Conservation (phyloP, 1,140 invertebrate species). For the Brachionus rubens region DNA sequence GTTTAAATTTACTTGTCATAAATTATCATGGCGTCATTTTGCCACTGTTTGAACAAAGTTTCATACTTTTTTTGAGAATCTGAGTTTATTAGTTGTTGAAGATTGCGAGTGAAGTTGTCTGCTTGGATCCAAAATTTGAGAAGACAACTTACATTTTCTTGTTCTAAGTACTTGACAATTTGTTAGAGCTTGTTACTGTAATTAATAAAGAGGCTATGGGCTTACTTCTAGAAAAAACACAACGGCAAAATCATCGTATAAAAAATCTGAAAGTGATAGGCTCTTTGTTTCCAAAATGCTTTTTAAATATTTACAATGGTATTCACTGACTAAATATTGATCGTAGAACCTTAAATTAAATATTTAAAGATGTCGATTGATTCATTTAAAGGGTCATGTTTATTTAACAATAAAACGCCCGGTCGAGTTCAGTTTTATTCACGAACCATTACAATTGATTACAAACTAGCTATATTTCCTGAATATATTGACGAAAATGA, state of each 20-base stretch:
- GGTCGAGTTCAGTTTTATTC: too few relatives aligned
- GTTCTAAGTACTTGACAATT: background rate
- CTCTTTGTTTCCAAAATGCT: background rate
- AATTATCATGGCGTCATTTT: slow-evolving; percentile 20
- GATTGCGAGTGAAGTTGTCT: slow-evolving; percentile 14
- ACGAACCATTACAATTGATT: too few relatives aligned
- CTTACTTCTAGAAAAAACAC: slow-evolving; percentile 26
- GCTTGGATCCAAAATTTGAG: slow-evolving; percentile 41
- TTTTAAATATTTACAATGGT: slow-evolving; percentile 30
- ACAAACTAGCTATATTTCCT: too few relatives aligned
- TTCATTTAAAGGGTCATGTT: too few relatives aligned
- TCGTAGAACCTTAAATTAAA: slow-evolving; percentile 15
- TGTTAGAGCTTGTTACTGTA: background rate
- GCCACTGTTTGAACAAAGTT: background rate
- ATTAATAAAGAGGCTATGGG: background rate
- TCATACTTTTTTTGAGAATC: background rate
- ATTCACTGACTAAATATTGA: slow-evolving; percentile 33
- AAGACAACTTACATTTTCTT: slow-evolving; percentile 22
- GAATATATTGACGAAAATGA: too few relatives aligned
- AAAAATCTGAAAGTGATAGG: slow-evolving; percentile 5
- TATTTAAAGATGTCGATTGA: background rate
- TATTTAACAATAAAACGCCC: too few relatives aligned
- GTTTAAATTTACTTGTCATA: slow-evolving; percentile 2
- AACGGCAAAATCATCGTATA: slow-evolving; percentile 32
- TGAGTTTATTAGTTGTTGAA: background rate